Percentiles rank a stretch among this genome's conserved stretches.
Evolutionary conservation across 2,797 vertebrate genomes (phyloP).

Genomic region (Smutsia temminckii): DNA sequence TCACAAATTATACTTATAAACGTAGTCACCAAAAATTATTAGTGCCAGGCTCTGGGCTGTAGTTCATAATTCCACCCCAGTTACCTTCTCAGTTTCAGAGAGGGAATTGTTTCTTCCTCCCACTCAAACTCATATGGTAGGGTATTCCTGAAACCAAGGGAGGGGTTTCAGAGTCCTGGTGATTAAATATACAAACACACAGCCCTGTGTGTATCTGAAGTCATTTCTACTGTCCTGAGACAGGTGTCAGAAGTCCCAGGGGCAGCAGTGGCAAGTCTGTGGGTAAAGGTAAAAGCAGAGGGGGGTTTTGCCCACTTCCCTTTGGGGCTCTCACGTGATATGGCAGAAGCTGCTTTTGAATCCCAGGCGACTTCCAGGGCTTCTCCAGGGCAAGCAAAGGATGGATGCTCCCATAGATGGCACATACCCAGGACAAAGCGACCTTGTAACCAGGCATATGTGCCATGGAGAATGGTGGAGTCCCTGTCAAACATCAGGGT

Average conservation of each 20-base stretch:
- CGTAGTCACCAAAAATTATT: not conserved
- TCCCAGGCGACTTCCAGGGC: not conserved
- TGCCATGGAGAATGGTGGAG: not conserved
- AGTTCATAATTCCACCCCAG: not conserved
- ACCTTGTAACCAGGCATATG: not conserved
- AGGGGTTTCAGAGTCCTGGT: not conserved
- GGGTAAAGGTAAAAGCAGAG: not conserved
- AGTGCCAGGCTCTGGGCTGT: not conserved
- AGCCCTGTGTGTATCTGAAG: not conserved
- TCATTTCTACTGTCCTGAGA: not conserved
- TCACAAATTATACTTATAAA: not conserved
- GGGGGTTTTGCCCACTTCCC: not conserved
- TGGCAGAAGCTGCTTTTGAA: not conserved
- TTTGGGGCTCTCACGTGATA: not conserved
- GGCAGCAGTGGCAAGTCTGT: not conserved
- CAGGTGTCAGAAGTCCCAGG: not conserved
- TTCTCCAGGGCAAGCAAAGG: not conserved
- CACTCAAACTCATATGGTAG: not conserved
- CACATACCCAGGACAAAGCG: not conserved
- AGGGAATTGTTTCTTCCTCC: not conserved
- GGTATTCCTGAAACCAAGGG: not conserved
- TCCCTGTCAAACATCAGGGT: not conserved
- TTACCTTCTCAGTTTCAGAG: not conserved
- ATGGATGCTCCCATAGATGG: not conserved
- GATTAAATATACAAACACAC: not conserved